Evolutionary conservation across 1,140 invertebrate genomes (phyloP), one percentile per base, ranked within the genome.

Genomic region (Drosophila pseudoobscura): DNA sequence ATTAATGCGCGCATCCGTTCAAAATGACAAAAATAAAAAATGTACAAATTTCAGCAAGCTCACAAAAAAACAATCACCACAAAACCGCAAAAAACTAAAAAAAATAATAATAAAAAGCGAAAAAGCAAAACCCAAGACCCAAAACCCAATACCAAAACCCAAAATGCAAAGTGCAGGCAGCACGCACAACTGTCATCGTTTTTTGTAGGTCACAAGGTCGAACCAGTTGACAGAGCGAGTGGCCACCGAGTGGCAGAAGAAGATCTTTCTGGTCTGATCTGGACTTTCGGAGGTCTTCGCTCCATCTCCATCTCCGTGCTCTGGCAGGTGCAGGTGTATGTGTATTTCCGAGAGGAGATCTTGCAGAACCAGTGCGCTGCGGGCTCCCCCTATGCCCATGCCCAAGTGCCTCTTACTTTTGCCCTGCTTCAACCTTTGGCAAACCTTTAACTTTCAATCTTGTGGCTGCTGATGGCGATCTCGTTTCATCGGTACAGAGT

Each of bases 131-230:
- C 20, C 26, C 6, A 39, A 47, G 46, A 56, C 24, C 20, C 6
- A 39, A 47, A 64, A 78, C 31, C 20, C 44, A 51, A 77, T 24
- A 24, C 26, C 9, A 39, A 47, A 52, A 56, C 31, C 20, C 44
- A 51, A 77, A 64, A 78, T 72, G 66, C 66, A 72, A 72, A 60
- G 52, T 56, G 68, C 54, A 46, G 51, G 56, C 65, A 41, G 29
- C n/a, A 58, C 55, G 56, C 65, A 41, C 24, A 41, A 44, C 26
- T 75, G 66, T 60, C 26, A 39, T 57, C 13, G 53, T 43, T 84
- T 84, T 68, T 84, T 85, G 75, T 79, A 65, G 80, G 80, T 83
- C 75, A 58, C 76, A 76, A 84, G 80, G 76, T 84, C 72, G 46
- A 31, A 56, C 35, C 60, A 51, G 73, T 72, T 65, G 53, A 69